Evolutionary conservation across 2,113 vertebrate species (phyloP).

Genomic region (Plecturocebus donacophilus): DNA sequence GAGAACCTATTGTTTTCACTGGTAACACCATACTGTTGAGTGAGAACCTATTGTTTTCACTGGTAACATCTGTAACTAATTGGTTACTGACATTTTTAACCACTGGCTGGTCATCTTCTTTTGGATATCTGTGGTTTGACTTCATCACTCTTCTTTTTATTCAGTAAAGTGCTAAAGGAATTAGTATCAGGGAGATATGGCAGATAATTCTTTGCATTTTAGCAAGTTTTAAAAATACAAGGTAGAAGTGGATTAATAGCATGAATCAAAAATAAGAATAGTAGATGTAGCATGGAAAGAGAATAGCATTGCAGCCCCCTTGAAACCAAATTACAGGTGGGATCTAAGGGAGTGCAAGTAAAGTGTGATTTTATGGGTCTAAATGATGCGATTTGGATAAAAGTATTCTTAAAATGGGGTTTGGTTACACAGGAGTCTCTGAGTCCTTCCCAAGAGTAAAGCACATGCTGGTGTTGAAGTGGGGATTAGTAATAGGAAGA

Average conservation of each 20-base stretch:
- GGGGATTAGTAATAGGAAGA: not conserved
- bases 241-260: constrained; percentile 31
- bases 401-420: not conserved
- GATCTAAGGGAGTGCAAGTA: not conserved
- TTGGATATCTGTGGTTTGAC: constrained; percentile 2
- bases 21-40: not conserved
- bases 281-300: not conserved
- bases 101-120: constrained; percentile 1
- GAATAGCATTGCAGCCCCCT: not conserved
- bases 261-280: constrained; percentile 29
- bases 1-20: not conserved
- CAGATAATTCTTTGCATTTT: constrained; percentile 52
- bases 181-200: constrained; percentile 47
- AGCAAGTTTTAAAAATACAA: constrained; percentile 45
- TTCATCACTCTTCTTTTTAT: not conserved
- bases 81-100: not conserved
- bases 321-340: not conserved
- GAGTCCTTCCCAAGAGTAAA: not conserved
- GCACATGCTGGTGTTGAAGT: not conserved
- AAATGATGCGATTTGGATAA: not conserved
- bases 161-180: constrained; percentile 33
- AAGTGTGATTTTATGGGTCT: not conserved
- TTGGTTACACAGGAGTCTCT: not conserved
- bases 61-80: not conserved
- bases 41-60: not conserved